Evolutionary conservation across 2,888 invertebrate genomes (phyloP).

Genomic region (Erebia ligea): DNA sequence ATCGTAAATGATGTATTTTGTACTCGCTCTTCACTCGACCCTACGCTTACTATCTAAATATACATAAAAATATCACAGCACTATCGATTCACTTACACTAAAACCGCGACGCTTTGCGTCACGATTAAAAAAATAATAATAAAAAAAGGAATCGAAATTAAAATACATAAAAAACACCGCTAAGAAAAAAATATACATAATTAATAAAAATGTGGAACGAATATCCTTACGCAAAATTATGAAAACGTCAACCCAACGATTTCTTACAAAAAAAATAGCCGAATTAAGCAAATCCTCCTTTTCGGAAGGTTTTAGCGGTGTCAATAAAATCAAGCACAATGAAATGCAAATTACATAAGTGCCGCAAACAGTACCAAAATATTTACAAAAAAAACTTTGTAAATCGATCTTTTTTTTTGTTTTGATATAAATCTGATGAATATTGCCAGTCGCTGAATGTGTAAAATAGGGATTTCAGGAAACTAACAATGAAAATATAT

Average conservation of each 20-base stretch:
- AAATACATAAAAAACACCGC: constrained; percentile 67
- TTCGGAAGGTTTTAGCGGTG: constrained; percentile 39
- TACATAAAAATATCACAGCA: constrained; percentile 84
- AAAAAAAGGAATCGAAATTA: constrained; percentile 76
- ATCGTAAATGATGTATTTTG: constrained; percentile 69
- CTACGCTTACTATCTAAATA: constrained; percentile 73
- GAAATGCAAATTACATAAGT: constrained; percentile 63
- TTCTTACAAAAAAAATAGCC: constrained; percentile 9
- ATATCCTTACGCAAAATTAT: neutral
- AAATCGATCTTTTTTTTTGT: constrained; percentile 42
- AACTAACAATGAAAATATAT: neutral
- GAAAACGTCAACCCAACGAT: neutral
- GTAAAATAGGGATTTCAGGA: neutral
- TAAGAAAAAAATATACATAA: constrained; percentile 4
- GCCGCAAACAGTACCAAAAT: constrained; percentile 64
- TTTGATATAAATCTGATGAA: constrained; percentile 20
- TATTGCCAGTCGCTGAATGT: constrained; percentile 10
- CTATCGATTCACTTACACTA: constrained; percentile 82
- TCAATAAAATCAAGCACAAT: constrained; percentile 55
- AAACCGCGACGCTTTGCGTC: constrained; percentile 72
- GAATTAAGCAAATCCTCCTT: constrained; percentile 3
- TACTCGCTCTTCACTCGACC: constrained; percentile 73
- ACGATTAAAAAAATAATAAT: constrained; percentile 56
- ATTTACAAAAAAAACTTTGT: constrained; percentile 54
- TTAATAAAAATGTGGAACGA: too few species aligned